Base-by-base conservation (phyloP, 2,888 invertebrate genomes). In the Watsonalla cultraria region DNA sequence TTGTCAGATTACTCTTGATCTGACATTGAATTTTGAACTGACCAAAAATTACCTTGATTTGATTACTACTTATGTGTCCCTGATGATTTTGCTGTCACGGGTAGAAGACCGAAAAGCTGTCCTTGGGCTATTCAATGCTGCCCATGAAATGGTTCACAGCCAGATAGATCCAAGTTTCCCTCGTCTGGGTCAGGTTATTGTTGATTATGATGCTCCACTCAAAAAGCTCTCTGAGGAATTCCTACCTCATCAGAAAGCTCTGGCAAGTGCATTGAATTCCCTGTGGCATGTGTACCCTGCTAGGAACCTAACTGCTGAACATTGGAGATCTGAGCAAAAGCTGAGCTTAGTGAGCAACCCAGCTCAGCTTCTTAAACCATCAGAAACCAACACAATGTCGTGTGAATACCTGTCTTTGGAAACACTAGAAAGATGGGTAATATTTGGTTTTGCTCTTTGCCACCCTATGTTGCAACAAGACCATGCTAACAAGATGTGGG, bases 41-140 rank as follows among this genome's bases (percentile, higher is more conserved):
- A 98, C 99, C 0, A 97, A 97, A 80, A 95, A 95, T 66, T 99
- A 99, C 83, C 91, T 99, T 64, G 99, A 99, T 81, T 92, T 99
- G 55, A 97, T 99, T 6, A 94, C 96, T 2, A 98, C 96, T 0
- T 99, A 99, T 81, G 96, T 98, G 0, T 96, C 97, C 6, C 90
- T 99, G 42, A 99, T 99, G 99, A 96, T 99, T 59, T 91, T 99
- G 11, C 89, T 99, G n/a, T 99, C 99, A 0, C 92, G 98, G 68
- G 99, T 99, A 0, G 99, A 99, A 83, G 99, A 99, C 81, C 93
- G 99, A 9, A 99, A 99, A 90, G 97, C 98, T 0, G 99, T 99
- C 0, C 86, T 99, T 47, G 99, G 99, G 0, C 92, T 99, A 14
- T 99, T 98, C 80, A 99, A 99, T 91, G 98, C 97, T 47, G 99